Base-by-base conservation (phyloP, 92 coral and sea anemone species). In the Blastomussa wellsi region DNA sequence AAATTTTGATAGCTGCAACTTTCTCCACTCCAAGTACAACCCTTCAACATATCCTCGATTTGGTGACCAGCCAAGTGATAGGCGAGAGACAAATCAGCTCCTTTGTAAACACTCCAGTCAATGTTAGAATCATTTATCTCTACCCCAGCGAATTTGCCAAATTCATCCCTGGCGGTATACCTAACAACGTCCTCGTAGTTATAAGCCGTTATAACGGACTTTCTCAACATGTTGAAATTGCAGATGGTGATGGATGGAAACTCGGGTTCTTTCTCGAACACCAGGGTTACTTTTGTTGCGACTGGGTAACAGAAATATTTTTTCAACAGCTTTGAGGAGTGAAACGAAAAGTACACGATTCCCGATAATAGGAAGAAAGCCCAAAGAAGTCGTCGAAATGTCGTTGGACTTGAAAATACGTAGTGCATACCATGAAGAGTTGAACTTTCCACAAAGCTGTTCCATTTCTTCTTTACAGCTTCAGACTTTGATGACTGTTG, bases 181-280 rank as follows among this genome's bases (percentile, higher is more conserved):
- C 57, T 78, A 24, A 51, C 29, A 13, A 81, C 11, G 17, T 72
- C 13, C 19, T 9, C 60, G n/a, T 42, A 41, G 49, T 55, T 59
- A 16, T 60, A 0, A 2, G 22, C 42, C 31, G 41, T 64, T n/a
- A 59, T 69, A 5, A 20, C 17, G 57, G 79, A 67, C 70, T 68
- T 81, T 12, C 88, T 81, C n/a, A 92, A 44, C 20, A 90, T 81
- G 71, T 79, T 92, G 35, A 92, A 92, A 66, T 80, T 92, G 53
- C 95, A 90, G 52, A 92, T 41, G 5, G 95, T 92, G 13, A 92
- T 88, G 2, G 95, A 86, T 35, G 95, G 95, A 72, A 90, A 92
- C 10, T 64, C 79, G 36, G 73, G 66, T 2, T 9, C 13, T 49
- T 48, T 33, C 12, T 89, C 89, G 62, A 79, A 47, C n/a, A 49